Evolutionary conservation across 2,113 vertebrate species (phyloP).

Genomic region (Cephalopterus ornatus): DNA sequence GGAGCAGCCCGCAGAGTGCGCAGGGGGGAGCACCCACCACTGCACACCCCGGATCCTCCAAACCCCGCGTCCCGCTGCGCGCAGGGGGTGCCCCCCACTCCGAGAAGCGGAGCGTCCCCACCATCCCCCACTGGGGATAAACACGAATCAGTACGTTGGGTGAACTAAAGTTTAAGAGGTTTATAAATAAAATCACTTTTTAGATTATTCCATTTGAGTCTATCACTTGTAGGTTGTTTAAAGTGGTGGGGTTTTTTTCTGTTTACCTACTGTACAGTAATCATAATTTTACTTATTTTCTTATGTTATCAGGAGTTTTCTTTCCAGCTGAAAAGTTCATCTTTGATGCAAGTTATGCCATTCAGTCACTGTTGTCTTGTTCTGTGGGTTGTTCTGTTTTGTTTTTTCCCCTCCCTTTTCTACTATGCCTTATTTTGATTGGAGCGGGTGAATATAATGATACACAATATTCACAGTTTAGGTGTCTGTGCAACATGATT

Average conservation of each 20-base stretch:
- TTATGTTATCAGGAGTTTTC: neutral
- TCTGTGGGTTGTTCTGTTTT: neutral
- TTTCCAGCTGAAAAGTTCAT: neutral
- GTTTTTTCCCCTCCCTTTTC: neutral
- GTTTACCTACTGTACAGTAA: neutral
- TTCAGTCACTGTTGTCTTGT: neutral
- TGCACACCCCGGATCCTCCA: too few relatives aligned
- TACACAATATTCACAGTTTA: neutral
- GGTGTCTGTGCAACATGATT: neutral
- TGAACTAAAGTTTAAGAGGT: neutral
- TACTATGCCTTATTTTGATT: neutral
- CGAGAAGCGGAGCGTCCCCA: too few relatives aligned
- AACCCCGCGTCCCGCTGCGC: too few relatives aligned
- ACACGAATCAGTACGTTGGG: neutral
- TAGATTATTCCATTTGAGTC: neutral
- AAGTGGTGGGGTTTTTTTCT: neutral
- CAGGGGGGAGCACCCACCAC: too few relatives aligned
- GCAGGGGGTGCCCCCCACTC: too few relatives aligned
- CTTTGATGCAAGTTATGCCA: neutral
- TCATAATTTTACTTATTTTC: neutral
- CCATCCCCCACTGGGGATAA: neutral
- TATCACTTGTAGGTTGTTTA: neutral
- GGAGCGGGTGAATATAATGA: neutral
- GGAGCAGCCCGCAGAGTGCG: too few relatives aligned
- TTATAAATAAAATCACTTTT: neutral